Conservation (phyloP, 2,113 vertebrate genomes). For the Paramormyrops kingsleyae region DNA sequence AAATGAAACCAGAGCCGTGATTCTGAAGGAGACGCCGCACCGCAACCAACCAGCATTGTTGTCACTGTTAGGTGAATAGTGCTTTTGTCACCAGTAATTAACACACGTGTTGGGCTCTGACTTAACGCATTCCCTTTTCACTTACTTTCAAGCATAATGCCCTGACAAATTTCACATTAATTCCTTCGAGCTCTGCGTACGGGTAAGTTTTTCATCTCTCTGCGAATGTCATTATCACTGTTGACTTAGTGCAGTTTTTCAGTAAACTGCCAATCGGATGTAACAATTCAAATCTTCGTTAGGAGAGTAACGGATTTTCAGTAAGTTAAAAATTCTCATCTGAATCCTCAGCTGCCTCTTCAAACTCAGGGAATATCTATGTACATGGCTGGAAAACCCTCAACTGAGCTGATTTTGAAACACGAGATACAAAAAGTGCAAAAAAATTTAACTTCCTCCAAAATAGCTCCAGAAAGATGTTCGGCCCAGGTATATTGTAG, state of each 20-base stretch:
- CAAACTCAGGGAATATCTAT: not conserved
- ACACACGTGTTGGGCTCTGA: not conserved
- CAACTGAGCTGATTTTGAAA: not conserved
- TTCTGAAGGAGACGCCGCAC: slow-evolving; percentile 55
- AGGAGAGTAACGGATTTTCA: not conserved
- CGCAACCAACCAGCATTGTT: slow-evolving; percentile 51
- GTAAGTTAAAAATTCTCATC: not conserved
- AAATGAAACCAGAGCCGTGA: slow-evolving; percentile 64
- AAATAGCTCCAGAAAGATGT: slow-evolving; percentile 25
- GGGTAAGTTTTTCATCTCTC: not conserved
- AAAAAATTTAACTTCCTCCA: not conserved
- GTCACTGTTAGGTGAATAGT: not conserved
- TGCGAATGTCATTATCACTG: not conserved
- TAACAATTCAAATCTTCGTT: not conserved
- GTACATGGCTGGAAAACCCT: not conserved
- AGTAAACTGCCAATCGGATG: not conserved
- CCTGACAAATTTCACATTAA: slow-evolving; percentile 56
- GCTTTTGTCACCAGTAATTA: slow-evolving; percentile 8
- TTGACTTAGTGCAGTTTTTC: not conserved
- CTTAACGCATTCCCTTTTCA: not conserved
- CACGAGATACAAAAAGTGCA: not conserved
- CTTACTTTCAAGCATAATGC: slow-evolving; percentile 42
- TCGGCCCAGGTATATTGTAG: slow-evolving; percentile 9
- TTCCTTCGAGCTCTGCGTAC: not conserved
- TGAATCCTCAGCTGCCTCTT: not conserved